Conservation (phyloP, 2,888 invertebrate genomes). For the Dusona sp. region DNA sequence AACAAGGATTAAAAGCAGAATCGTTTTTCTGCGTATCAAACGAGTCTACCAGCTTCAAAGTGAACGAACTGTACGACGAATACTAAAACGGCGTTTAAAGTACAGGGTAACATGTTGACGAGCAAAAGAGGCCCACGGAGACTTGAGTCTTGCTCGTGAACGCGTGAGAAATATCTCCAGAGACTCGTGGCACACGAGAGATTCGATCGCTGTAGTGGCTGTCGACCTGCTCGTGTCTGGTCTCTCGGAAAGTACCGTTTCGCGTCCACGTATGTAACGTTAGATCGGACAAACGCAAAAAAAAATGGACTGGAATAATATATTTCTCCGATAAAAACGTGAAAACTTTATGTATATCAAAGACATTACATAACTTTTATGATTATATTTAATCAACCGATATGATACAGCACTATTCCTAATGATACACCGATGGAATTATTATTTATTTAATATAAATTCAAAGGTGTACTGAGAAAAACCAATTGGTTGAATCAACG, state of each 20-base stretch:
- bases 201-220: constrained; percentile 43
- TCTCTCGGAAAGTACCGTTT: constrained; percentile 47
- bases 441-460: background rate
- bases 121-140: constrained; percentile 22
- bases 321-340: background rate
- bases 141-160: constrained; percentile 13
- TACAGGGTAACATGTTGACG: constrained; percentile 18
- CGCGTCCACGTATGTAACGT: constrained; percentile 9
- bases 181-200: constrained; percentile 14
- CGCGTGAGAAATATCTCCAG: constrained; percentile 57
- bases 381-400: background rate
- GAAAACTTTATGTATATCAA: background rate
- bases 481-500: too few species aligned
- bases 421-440: background rate
- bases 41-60: constrained; percentile 47
- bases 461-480: too few species aligned
- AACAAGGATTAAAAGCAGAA: constrained; percentile 41
- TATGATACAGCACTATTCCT: background rate
- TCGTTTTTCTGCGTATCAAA: constrained; percentile 64
- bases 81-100: constrained; percentile 22
- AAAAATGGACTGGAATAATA: constrained; percentile 1
- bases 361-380: background rate
- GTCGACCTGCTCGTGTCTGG: constrained; percentile 43
- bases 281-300: background rate
- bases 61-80: constrained; percentile 21